Evolutionary conservation across 2,797 vertebrate species (phyloP).

Genomic region (Clarias laeviceps): DNA sequence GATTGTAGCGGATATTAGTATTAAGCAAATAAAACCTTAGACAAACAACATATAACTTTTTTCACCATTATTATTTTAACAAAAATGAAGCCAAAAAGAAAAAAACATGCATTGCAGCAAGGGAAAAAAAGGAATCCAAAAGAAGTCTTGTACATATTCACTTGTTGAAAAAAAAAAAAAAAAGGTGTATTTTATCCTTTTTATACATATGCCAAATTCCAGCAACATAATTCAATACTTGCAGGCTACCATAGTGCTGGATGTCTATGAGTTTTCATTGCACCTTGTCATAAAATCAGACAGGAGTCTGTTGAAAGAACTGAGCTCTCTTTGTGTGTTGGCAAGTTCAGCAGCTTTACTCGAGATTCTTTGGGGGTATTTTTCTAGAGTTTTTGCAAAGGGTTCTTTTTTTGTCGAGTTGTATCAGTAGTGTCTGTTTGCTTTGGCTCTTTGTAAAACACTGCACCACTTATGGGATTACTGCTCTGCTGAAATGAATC

Average conservation of each 20-base stretch:
- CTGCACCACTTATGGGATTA: conserved; percentile 43
- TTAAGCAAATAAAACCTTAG: too few species aligned
- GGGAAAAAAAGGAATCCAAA: background rate
- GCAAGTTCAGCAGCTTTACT: conserved; percentile 50
- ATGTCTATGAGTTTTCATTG: conserved; percentile 42
- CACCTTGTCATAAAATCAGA: conserved; percentile 48
- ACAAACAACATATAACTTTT: too few species aligned
- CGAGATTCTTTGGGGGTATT: conserved; percentile 46
- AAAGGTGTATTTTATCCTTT: background rate
- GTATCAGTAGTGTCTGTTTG: conserved; percentile 50
- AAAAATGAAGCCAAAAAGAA: too few species aligned
- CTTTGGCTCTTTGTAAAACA: conserved; percentile 42
- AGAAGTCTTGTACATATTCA: background rate
- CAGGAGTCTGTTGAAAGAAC: conserved; percentile 35
- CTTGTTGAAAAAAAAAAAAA: background rate
- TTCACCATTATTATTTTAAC: too few species aligned
- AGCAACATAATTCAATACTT: conserved; percentile 32
- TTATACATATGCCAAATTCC: conserved; percentile 26
- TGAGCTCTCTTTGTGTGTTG: conserved; percentile 47
- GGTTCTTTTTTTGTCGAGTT: conserved; percentile 41
- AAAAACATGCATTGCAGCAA: too few species aligned
- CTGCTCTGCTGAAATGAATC: conserved; percentile 48
- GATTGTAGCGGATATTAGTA: too few species aligned
- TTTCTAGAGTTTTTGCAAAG: conserved; percentile 45
- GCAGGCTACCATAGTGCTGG: conserved; percentile 15